phyloP scores from a whole-genome alignment of 2,888 invertebrate genomes.

The Heteromyza rotundicornis region DNA sequence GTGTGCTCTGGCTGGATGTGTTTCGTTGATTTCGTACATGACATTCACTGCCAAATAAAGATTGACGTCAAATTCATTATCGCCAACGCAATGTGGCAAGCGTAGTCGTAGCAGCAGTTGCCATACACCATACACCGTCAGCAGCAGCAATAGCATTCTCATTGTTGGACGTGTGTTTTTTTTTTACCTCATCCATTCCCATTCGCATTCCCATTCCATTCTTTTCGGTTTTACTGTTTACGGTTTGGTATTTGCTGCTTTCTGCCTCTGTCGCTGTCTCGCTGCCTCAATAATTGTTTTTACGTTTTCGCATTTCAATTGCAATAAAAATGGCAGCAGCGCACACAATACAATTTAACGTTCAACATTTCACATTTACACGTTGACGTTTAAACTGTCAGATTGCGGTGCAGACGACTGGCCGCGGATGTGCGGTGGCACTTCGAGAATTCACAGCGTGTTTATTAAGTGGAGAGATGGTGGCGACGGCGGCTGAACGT shows the following conservation, averaged over 20 bases:
- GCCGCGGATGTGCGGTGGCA: too few relatives aligned
- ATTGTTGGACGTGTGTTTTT: neutral
- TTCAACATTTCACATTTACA: neutral
- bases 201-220: neutral
- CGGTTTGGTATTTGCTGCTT: too few relatives aligned
- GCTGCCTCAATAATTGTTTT: slow-evolving; percentile 16
- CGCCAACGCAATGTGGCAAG: slow-evolving; percentile 20
- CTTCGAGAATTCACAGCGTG: too few relatives aligned
- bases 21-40: slow-evolving; percentile 18
- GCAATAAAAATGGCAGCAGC: neutral
- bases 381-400: too few relatives aligned
- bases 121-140: neutral
- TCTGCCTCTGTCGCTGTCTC: neutral
- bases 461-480: too few relatives aligned
- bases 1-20: slow-evolving; percentile 17
- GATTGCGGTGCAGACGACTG: too few relatives aligned
- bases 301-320: slow-evolving; percentile 8
- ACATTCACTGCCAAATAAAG: slow-evolving; percentile 47
- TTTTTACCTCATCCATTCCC: neutral
- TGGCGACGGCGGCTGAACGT: too few relatives aligned
- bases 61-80: slow-evolving; percentile 50
- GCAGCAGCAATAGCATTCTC: neutral
- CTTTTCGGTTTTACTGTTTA: neutral
- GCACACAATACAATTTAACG: neutral
- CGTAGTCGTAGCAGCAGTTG: too few relatives aligned